Evolutionary conservation across 2,797 vertebrate species (phyloP), one percentile per base, ranked within the genome.

Genomic region (Cryptoprocta ferox): DNA sequence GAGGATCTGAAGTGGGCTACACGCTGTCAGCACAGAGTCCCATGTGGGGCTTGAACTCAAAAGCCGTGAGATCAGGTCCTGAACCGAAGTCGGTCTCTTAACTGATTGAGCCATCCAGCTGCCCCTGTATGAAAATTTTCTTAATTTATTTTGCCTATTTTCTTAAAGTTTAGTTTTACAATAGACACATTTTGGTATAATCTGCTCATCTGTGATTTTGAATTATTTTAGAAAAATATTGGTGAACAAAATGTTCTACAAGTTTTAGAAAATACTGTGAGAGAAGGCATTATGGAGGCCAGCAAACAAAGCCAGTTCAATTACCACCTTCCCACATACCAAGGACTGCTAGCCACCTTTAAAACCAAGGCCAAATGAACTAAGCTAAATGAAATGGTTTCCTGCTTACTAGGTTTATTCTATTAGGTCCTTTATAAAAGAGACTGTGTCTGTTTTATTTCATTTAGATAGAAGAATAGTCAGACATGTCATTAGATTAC

Each of bases 381-480:
- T 91, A 59, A 88, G 32, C 53, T 80, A 85, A 94, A 82, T 96
- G 59, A 92, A 90, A 89, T 66, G 45, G 42, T 91, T 97, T 97
- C 92, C 96, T 97, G 91, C 48, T 94, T 93, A 89, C 75, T 91
- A 68, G 81, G 32, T 91, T 98, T 85, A 86, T 95, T 95, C 75
- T 96, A 79, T 95, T 95, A 92, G 53, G 21, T 81, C 65, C 42
- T 91, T 96, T 81, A 76, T 83, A 81, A 97, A 95, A 92, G 37
- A 93, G 86, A 50, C 83, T 18, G 18, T 71, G 90, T 95, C 97
- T 95, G 89, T 11, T 98, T 80, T 92, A 86, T 97, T 82, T 92
- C 97, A 96, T 84, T 98, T 95, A 76, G 66, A 2, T 81, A 97
- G 3, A 93, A 87, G 97, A 98, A 91, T 93, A 96, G 35, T 97